phyloP scores from a whole-genome alignment of 2,113 vertebrate species.

The Etheostoma cragini region DNA sequence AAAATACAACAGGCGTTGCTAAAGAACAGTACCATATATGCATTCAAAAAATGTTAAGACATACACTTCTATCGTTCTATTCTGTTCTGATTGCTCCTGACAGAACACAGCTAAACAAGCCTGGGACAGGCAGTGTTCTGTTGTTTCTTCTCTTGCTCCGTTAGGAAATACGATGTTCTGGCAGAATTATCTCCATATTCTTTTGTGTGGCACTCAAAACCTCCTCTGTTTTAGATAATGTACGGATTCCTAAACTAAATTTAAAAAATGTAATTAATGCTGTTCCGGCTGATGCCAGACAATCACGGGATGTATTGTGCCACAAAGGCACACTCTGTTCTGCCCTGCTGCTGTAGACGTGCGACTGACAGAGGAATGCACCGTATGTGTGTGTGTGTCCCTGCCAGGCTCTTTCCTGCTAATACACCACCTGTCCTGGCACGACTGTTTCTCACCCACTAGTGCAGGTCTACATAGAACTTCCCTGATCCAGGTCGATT shows the following conservation, averaged over 20 bases:
- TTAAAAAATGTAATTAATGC: neutral
- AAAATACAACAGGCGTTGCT: neutral
- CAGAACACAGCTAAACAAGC: neutral
- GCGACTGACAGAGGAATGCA: conserved; percentile 50
- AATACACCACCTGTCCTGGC: conserved; percentile 20
- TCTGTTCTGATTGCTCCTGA: neutral
- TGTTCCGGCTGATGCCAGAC: neutral
- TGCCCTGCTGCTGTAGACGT: conserved; percentile 12
- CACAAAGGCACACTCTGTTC: conserved; percentile 54
- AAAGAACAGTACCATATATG: neutral
- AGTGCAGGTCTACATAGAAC: neutral
- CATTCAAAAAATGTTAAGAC: neutral
- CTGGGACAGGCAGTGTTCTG: neutral
- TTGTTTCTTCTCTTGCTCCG: neutral
- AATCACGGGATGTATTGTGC: conserved; percentile 10
- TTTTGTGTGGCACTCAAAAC: neutral
- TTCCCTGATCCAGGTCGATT: neutral
- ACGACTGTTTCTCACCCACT: conserved; percentile 8
- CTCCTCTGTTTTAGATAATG: neutral
- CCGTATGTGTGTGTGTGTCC: neutral
- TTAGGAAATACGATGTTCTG: neutral
- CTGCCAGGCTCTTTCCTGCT: neutral
- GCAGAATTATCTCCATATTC: neutral
- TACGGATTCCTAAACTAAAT: conserved; percentile 3
- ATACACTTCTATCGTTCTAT: neutral